Base-by-base conservation (phyloP, 2,888 invertebrate species). In the Eumacrocentrus americanus region DNA sequence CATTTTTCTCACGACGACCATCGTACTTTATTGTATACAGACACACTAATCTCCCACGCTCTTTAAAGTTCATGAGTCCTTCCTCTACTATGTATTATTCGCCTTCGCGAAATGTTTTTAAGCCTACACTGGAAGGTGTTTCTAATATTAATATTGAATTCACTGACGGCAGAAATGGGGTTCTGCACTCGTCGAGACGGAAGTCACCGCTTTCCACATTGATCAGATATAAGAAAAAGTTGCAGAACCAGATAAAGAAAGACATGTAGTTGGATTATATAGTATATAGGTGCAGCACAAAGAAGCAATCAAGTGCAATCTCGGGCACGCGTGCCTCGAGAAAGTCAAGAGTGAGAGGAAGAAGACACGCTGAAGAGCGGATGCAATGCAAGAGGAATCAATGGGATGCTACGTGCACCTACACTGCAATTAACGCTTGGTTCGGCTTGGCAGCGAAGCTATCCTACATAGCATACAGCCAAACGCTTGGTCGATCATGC, bases 21-120 rank as follows among this genome's bases (percentile, higher is more conserved):
- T 14, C 5, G 46, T 47, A 47, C 20, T 44, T 25, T 14, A 25
- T 40, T 23, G 38, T 9, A 34, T 42, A 34, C 11, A 54, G n/a
- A 42, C 18, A 44, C 23, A 14, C 12, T 14, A 44, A 54, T 54
- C 34, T 59, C 59, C 48, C 59, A 59, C 59, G 59, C 53, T 59
- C 54, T 54, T 54, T 42, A 53, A 54, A 59, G 52, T 59, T 59
- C 58, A 59, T 20, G 34, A 44, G 12, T 25, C 22, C 29, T 14
- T 29, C 29, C 11, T 42, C 29, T 16, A 6, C 44, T 16, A 9
- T 40, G n/a, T 5, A 40, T 14, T n/a, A n/a, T n/a, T n/a, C 12
- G 40, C 29, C 14, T 42, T 42, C 42, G 9, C 14, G 42, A 12
- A 16, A 42, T 42, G 9, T 18, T 16, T n/a, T n/a, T n/a, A n/a